These are phyloP conservation scores for Poecilia latipinna DNA, from an alignment of 2,113 vertebrate genomes.

Conservation along the genomic window DNA sequence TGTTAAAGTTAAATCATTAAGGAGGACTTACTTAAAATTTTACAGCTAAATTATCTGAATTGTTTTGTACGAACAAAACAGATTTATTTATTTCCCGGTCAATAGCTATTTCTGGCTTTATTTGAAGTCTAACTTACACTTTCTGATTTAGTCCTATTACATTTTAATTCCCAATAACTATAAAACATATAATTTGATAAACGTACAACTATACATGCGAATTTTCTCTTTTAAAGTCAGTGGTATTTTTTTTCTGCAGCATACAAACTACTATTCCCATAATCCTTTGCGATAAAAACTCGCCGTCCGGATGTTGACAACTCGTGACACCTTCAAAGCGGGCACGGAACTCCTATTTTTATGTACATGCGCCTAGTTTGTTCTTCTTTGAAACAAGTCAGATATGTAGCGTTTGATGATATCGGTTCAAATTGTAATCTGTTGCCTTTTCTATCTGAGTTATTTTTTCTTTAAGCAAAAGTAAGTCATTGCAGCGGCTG, in stretches of 20 bases:
- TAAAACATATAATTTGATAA: too few species aligned
- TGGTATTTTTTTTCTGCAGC: not conserved
- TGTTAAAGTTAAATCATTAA: slow-evolving; percentile 8
- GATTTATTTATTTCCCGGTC: too few species aligned
- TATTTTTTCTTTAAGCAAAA: not conserved
- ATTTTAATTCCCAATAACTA: too few species aligned
- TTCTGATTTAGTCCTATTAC: too few species aligned
- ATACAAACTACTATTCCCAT: slow-evolving; percentile 60
- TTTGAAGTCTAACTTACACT: too few species aligned
- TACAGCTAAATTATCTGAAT: not conserved
- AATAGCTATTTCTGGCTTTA: too few species aligned
- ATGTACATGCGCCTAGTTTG: rapidly evolving
- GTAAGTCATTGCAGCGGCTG: not conserved
- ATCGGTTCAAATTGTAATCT: not conserved
- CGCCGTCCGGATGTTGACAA: slow-evolving; percentile 73
- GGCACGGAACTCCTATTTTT: not conserved
- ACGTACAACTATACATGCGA: too few species aligned
- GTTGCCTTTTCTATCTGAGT: not conserved
- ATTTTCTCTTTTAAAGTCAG: not conserved
- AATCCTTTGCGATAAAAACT: slow-evolving; percentile 43
- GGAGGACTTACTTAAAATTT: not conserved
- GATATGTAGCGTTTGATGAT: not conserved
- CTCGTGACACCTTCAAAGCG: slow-evolving; percentile 20
- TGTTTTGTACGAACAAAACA: too few species aligned
- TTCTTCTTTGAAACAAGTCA: not conserved